Evolutionary conservation across 2,888 invertebrate species (phyloP).

Genomic region (Lasioglossum pauxillum): DNA sequence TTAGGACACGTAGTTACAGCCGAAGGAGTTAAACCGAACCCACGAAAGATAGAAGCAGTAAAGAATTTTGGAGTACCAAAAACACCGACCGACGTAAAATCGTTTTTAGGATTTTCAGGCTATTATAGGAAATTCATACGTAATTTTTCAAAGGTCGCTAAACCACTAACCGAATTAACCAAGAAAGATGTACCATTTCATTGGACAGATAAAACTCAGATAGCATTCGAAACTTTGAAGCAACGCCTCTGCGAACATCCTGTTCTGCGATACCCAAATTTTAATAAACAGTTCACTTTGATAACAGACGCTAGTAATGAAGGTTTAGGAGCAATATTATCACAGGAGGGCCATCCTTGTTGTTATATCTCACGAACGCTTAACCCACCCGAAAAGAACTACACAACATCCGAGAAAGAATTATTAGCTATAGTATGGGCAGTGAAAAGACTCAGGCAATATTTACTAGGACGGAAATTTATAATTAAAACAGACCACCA

Average conservation of each 20-base stretch:
- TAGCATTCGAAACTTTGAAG: not conserved
- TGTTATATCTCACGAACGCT: not conserved
- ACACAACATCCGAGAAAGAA: constrained; percentile 8
- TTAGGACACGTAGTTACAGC: too few species aligned
- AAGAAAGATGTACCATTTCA: not conserved
- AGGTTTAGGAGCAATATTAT: constrained; percentile 13
- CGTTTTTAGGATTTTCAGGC: too few species aligned
- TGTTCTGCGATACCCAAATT: not conserved
- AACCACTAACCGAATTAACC: too few species aligned
- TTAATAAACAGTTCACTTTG: not conserved
- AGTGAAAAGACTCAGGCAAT: constrained; percentile 5
- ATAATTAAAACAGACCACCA: not conserved
- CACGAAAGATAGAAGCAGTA: too few species aligned
- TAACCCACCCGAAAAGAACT: not conserved
- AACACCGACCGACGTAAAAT: too few species aligned
- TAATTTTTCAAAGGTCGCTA: too few species aligned
- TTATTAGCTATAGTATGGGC: constrained; percentile 15
- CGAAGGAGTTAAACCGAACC: too few species aligned
- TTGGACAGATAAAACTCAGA: not conserved
- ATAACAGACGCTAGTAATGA: not conserved
- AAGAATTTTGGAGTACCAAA: too few species aligned
- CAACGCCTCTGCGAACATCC: not conserved
- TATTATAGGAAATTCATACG: too few species aligned
- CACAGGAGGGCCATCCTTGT: not conserved
- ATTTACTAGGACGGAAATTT: constrained; percentile 2